Evolutionary conservation across 2,797 vertebrate genomes (phyloP).

Genomic region (Simalia tracyae): DNA sequence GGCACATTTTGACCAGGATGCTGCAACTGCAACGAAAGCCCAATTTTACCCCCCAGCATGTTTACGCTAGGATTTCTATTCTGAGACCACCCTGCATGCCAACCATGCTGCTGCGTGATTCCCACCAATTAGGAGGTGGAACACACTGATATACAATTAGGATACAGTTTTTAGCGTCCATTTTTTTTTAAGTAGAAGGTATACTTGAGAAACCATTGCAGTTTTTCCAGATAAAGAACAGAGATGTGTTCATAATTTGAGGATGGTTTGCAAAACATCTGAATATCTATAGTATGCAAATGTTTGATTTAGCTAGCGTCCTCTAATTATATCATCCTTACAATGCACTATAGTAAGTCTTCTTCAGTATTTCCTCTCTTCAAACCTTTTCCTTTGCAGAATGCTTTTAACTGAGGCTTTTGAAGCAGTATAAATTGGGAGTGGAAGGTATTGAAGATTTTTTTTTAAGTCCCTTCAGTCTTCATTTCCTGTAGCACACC

Average conservation of each 20-base stretch:
- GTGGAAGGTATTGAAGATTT: constrained; percentile 70
- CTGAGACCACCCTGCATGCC: background rate
- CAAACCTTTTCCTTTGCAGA: constrained; percentile 66
- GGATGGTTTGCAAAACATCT: background rate
- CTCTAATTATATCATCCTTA: background rate
- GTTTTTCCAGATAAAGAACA: background rate
- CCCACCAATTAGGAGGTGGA: background rate
- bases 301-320: constrained; percentile 1
- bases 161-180: background rate
- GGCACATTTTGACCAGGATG: background rate
- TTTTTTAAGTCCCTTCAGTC: constrained; percentile 70
- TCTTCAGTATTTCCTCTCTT: constrained; percentile 61
- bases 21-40: background rate
- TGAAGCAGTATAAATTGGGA: constrained; percentile 61
- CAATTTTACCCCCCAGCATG: background rate
- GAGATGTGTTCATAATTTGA: background rate
- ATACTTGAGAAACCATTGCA: background rate
- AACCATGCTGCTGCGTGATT: background rate
- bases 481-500: constrained; percentile 65
- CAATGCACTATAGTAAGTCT: background rate
- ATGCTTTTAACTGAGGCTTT: constrained; percentile 68
- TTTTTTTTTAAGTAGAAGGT: background rate
- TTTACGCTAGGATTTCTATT: background rate
- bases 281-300: constrained; percentile 15
- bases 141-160: background rate